These are phyloP conservation scores for Dryobotodes eremita DNA, from an alignment of 2,888 invertebrate species.

Conservation along the genomic window DNA sequence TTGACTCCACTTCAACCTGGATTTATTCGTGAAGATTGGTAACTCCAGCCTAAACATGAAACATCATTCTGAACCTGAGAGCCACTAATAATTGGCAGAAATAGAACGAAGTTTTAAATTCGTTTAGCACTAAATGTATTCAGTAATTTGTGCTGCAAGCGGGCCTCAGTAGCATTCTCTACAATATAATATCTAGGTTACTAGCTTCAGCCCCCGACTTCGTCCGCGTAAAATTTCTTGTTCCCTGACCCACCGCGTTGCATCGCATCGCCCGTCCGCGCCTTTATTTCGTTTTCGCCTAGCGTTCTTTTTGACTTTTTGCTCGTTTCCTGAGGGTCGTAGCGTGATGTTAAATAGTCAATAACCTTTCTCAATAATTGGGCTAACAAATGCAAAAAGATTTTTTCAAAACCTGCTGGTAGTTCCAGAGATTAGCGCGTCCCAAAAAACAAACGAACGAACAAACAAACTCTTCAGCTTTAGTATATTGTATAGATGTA, in stretches of 20 bases:
- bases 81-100: not conserved
- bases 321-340: too few relatives aligned
- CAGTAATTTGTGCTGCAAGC: not conserved
- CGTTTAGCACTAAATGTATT: not conserved
- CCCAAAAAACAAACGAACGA: not conserved
- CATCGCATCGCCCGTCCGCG: too few relatives aligned
- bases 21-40: not conserved
- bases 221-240: too few relatives aligned
- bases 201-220: too few relatives aligned
- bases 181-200: not conserved
- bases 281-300: too few relatives aligned
- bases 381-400: too few relatives aligned
- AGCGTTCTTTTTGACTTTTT: too few relatives aligned
- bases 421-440: not conserved
- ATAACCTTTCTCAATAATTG: too few relatives aligned
- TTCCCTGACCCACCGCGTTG: too few relatives aligned
- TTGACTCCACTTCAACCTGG: not conserved
- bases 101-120: not conserved
- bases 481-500: not conserved
- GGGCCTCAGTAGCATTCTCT: too few relatives aligned
- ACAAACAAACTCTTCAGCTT: not conserved
- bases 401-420: not conserved
- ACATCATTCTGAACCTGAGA: not conserved
- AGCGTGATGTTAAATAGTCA: too few relatives aligned
- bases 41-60: too few relatives aligned